Conservation (phyloP, 2,797 vertebrate genomes). For the Mionectes olivaceus region DNA sequence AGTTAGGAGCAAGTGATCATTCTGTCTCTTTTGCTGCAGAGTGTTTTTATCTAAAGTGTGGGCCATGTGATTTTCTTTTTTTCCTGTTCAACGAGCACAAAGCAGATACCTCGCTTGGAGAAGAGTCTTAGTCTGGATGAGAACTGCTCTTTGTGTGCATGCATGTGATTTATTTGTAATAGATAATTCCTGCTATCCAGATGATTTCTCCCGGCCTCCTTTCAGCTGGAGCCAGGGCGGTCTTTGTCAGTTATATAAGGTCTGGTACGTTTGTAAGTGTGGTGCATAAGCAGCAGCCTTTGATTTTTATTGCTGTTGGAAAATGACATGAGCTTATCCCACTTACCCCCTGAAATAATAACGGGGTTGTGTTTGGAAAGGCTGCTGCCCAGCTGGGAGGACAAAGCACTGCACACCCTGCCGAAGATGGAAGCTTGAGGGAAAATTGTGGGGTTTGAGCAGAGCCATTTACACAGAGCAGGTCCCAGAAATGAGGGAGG, state of each 20-base stretch:
- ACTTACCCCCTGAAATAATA: neutral
- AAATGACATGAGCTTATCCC: conserved; percentile 26
- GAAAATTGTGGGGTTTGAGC: neutral
- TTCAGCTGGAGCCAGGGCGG: conserved; percentile 11
- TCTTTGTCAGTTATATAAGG: conserved; percentile 36
- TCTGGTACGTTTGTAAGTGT: neutral
- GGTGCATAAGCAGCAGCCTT: conserved; percentile 18
- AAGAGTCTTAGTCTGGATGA: conserved; percentile 64
- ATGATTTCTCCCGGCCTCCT: conserved; percentile 39
- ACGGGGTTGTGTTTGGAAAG: conserved; percentile 24
- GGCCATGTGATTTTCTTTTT: conserved; percentile 11
- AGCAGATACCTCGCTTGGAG: conserved; percentile 57
- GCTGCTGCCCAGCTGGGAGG: conserved; percentile 26
- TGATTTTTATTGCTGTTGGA: conserved; percentile 26
- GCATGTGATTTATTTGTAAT: conserved; percentile 38
- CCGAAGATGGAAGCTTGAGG: neutral
- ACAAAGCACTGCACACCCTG: neutral
- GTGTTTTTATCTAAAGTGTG: neutral
- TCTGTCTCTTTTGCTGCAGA: neutral
- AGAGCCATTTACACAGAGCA: neutral
- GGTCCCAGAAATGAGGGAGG: neutral
- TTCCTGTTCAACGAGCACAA: conserved; percentile 35
- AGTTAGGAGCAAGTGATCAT: conserved; percentile 2
- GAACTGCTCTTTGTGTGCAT: conserved; percentile 18
- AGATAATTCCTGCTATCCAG: conserved; percentile 44